Percentiles rank a stretch among this genome's conserved stretches.
These are phyloP conservation scores for Mesaphorura yosii DNA, from an alignment of 1,140 invertebrate genomes.

Conservation along the genomic window DNA sequence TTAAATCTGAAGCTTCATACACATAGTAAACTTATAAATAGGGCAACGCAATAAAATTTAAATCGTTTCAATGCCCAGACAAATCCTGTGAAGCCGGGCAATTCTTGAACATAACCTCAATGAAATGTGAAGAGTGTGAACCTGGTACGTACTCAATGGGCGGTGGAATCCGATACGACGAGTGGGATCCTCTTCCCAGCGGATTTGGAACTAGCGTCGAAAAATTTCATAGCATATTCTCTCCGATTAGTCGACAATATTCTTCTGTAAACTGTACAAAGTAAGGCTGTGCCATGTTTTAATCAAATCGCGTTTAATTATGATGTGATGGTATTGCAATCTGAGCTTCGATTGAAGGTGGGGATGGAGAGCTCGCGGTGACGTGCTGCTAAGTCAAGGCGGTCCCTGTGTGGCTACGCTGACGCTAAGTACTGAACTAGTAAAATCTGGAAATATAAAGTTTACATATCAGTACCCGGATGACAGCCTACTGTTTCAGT, in stretches of 20 bases:
- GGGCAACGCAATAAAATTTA: background rate
- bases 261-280: conserved; percentile 34
- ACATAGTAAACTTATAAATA: no score
- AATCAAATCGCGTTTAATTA: background rate
- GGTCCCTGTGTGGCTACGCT: conserved; percentile 38
- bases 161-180: conserved; percentile 42
- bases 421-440: conserved; percentile 42
- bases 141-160: conserved; percentile 45
- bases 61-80: conserved; percentile 33
- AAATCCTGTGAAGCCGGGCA: conserved; percentile 42
- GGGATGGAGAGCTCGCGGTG: conserved; percentile 39
- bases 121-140: conserved; percentile 41
- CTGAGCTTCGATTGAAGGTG: conserved; percentile 35
- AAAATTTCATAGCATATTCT: conserved; percentile 36
- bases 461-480: conserved; percentile 46
- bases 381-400: conserved; percentile 36
- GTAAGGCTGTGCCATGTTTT: conserved; percentile 25
- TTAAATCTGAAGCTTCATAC: background rate
- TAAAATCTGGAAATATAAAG: conserved; percentile 40
- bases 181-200: conserved; percentile 40
- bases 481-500: conserved; percentile 43
- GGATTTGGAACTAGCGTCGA: conserved; percentile 41
- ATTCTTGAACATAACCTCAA: conserved; percentile 38
- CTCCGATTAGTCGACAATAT: conserved; percentile 30
- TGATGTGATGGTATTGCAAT: no score